Conservation (phyloP, 1,140 invertebrate species). For the Drosophila pectinifera region DNA sequence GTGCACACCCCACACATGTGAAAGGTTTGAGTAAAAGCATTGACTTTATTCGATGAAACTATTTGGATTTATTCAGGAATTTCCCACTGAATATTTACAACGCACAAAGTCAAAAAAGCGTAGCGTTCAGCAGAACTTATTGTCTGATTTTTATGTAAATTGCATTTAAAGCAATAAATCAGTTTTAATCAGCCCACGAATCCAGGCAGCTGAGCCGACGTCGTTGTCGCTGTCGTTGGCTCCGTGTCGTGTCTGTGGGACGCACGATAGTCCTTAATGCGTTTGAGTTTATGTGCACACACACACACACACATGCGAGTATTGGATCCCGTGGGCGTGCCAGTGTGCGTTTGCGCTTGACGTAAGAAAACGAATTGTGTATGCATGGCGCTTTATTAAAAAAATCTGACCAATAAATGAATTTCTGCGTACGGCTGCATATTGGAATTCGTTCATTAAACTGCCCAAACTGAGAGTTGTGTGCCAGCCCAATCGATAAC, state of each 20-base stretch:
- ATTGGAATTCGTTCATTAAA: constrained; percentile 71
- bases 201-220: constrained; percentile 68
- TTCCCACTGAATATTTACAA: constrained; percentile 18
- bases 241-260: constrained; percentile 30
- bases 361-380: constrained; percentile 58
- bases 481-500: constrained; percentile 22
- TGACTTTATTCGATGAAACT: constrained; percentile 4
- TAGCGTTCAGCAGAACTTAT: constrained; percentile 36
- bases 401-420: constrained; percentile 49
- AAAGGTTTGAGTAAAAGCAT: not conserved
- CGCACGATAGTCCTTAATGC: constrained; percentile 34
- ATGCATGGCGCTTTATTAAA: constrained; percentile 65
- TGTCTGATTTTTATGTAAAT: constrained; percentile 79
- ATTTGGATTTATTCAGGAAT: not conserved
- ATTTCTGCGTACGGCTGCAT: constrained; percentile 48
- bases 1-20: not conserved
- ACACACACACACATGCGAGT: not conserved
- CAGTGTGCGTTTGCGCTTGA: constrained; percentile 17
- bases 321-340: constrained; percentile 22
- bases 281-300: constrained; percentile 26
- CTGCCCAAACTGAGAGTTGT: constrained; percentile 45
- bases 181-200: constrained; percentile 76
- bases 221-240: constrained; percentile 27
- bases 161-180: constrained; percentile 82
- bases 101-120: constrained; percentile 24